Evolutionary conservation across 2,888 invertebrate genomes (phyloP), one percentile per base, ranked within the genome.

Genomic region (Orthonevra nobilis): DNA sequence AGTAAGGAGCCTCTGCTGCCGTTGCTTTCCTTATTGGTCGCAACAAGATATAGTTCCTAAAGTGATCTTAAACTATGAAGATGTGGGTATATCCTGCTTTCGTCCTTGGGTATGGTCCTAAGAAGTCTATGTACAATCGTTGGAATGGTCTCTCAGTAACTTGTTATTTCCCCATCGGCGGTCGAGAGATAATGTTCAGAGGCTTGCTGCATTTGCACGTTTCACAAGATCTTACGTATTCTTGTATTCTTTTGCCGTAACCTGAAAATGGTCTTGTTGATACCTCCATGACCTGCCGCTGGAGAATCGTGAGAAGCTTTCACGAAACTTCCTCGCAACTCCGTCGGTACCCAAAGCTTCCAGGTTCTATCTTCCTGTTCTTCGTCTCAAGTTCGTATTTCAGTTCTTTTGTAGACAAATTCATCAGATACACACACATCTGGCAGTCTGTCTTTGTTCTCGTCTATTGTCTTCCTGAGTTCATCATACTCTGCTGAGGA

Each of bases 1-100:
- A 6, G 70, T 15, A 4, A 52, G 64, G 2, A 30, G 30, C 48
- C 48, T 15, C 28, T 9, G 2, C 28, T 48, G 15, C 40, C 19
- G 19, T 40, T 40, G 40, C 19, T 3, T 40, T 40, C 7, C 2
- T 2, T n/a, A n/a, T n/a, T n/a, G n/a, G n/a, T n/a, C n/a, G n/a
- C n/a, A n/a, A n/a, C n/a, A 38, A 38, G 2, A 19, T 9, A 19
- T 19, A 40, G 1, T 38, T 38, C 2, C 9, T 9, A 15, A 40
- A 40, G n/a, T 40, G 15, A 6, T 40, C 15, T 6, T 4, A 17
- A 5, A 15, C 38, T 6, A 38, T 38, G n/a, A 38, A 17, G 1
- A 38, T 38, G n/a, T n/a, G n/a, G 1, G n/a, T 9, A 2, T 40
- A 3, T n/a, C 17, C n/a, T 40, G n/a, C 9, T 40, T n/a, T n/a